Percentiles rank a stretch among this genome's conserved stretches.
phyloP scores from a whole-genome alignment of 1,140 invertebrate genomes.

The Caligus rogercresseyi region DNA sequence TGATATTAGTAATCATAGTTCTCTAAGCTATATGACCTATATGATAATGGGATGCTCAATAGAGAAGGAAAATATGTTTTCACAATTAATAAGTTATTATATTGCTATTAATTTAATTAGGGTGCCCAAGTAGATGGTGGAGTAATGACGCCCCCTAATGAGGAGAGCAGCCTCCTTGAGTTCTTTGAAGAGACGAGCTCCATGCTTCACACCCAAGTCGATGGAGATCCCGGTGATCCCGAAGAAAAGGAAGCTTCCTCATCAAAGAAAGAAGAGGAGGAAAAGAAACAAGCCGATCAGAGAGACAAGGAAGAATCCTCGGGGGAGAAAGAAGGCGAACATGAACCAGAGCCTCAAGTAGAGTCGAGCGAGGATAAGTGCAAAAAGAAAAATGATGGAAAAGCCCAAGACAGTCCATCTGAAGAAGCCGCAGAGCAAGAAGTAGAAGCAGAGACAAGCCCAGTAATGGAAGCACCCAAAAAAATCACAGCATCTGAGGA shows the following conservation, averaged over 20 bases:
- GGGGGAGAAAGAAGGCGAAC: conserved; percentile 6
- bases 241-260: conserved; percentile 9
- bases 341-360: conserved; percentile 21
- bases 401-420: conserved; percentile 23
- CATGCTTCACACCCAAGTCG: conserved; percentile 12
- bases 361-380: conserved; percentile 23
- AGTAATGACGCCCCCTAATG: conserved; percentile 15
- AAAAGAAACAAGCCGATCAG: conserved; percentile 21
- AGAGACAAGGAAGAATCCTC: conserved; percentile 20
- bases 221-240: conserved; percentile 18
- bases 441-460: conserved; percentile 7
- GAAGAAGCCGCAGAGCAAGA: conserved; percentile 15
- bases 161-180: not conserved
- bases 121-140: conserved; percentile 19
- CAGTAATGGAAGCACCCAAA: not conserved
- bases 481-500: not conserved
- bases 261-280: conserved; percentile 17
- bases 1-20: too few relatives aligned
- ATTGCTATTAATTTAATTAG: not conserved
- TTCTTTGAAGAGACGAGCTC: not conserved
- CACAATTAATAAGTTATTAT: not conserved
- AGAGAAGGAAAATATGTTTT: too few relatives aligned
- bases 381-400: too few relatives aligned
- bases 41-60: too few relatives aligned
- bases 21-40: too few relatives aligned